A percentile compares a stretch with the other conserved stretches of the same genome.
These are phyloP conservation scores for Heteromormyrus szaboi DNA, from an alignment of 2,797 vertebrate species.

Conservation along the genomic window DNA sequence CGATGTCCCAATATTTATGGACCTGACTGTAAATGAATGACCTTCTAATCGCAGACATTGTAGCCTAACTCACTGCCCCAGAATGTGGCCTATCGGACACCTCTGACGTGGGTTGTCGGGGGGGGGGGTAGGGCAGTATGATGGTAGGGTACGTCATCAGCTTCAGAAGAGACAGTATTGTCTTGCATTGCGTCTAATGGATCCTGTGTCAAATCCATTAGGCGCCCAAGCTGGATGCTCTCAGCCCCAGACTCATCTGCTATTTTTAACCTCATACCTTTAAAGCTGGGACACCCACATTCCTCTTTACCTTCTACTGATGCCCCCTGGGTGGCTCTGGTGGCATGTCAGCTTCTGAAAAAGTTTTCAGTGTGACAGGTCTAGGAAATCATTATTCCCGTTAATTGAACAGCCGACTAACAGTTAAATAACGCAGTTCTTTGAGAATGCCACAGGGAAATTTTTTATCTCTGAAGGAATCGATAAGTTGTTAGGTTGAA, in stretches of 20 bases:
- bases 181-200: not conserved
- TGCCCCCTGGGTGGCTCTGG: not conserved
- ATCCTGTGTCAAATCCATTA: conserved; percentile 11
- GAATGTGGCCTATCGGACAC: not conserved
- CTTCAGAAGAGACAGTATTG: not conserved
- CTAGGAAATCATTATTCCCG: not conserved
- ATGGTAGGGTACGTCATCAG: not conserved
- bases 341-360: not conserved
- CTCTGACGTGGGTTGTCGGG: too few species aligned
- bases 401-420: not conserved
- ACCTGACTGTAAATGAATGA: not conserved
- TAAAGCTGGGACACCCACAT: not conserved
- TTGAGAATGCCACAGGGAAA: not conserved
- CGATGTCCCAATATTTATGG: too few species aligned
- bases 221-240: not conserved
- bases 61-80: not conserved
- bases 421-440: not conserved
- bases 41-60: not conserved
- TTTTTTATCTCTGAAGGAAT: not conserved
- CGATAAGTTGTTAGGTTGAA: conserved; percentile 11
- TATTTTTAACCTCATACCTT: conserved; percentile 10
- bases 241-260: not conserved
- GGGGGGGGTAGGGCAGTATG: not conserved
- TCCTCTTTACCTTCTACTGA: not conserved
- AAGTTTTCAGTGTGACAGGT: not conserved